A percentile compares a stretch with the other conserved stretches of the same genome.
These are phyloP conservation scores for Smittia sp. DNA, from an alignment of 2,888 invertebrate genomes.

Conservation along the genomic window DNA sequence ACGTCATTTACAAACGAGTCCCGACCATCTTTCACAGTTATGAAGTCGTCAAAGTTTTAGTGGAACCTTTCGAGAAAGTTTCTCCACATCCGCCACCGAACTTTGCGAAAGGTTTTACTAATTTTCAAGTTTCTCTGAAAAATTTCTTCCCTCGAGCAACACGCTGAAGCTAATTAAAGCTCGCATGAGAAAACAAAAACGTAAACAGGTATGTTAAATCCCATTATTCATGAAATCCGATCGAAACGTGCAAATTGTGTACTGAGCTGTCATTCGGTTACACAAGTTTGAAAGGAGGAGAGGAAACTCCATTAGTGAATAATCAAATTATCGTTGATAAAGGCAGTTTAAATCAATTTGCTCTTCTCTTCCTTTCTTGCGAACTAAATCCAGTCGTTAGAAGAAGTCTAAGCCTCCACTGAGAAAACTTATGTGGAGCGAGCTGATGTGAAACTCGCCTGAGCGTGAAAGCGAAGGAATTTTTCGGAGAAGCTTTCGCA, in stretches of 20 bases:
- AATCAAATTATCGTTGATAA: background rate
- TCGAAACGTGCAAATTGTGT: too few species aligned
- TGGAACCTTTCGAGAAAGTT: slow-evolving; percentile 10
- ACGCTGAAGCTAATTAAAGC: background rate
- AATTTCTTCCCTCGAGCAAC: background rate
- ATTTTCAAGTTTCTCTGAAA: slow-evolving; percentile 11
- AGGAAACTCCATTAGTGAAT: background rate
- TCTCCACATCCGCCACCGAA: background rate
- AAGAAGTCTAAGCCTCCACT: too few species aligned
- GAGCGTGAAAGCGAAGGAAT: slow-evolving; percentile 5
- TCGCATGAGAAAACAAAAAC: background rate
- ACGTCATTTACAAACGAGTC: background rate
- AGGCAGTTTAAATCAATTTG: background rate
- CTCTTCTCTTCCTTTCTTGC: background rate
- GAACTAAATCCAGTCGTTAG: background rate
- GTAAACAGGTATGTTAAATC: background rate
- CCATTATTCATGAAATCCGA: too few species aligned
- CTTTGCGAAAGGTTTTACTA: background rate
- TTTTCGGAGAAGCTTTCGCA: slow-evolving; percentile 20
- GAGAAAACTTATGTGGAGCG: background rate
- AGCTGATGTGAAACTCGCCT: background rate
- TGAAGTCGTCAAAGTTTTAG: background rate
- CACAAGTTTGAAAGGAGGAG: background rate
- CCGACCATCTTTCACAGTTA: background rate
- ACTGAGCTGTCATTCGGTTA: background rate